A percentile compares a stretch with the other conserved stretches of the same genome.
Conservation (phyloP, 2,113 vertebrate genomes). For the Meleagris gallopavo region DNA sequence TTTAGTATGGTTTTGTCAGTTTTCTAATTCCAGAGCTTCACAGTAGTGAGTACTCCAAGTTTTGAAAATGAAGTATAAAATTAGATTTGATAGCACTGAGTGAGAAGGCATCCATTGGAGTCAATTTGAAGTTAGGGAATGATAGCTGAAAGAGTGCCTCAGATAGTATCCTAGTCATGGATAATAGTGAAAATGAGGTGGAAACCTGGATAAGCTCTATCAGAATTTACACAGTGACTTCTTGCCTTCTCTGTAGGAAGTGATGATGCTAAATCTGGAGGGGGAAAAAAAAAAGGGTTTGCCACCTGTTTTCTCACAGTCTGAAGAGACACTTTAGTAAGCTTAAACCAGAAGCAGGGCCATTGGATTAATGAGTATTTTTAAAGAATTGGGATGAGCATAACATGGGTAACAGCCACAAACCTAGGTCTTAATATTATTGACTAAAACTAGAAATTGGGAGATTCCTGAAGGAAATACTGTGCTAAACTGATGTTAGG, state of each 20-base stretch:
- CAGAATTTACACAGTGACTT: neutral
- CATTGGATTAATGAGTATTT: neutral
- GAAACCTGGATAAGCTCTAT: neutral
- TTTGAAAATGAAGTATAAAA: neutral
- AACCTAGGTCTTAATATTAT: neutral
- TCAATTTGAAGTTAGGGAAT: neutral
- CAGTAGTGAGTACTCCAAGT: neutral
- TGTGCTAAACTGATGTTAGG: neutral
- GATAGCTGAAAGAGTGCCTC: neutral
- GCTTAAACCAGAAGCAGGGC: neutral
- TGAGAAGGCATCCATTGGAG: neutral
- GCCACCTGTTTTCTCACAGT: neutral
- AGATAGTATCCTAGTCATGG: neutral
- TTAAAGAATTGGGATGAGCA: neutral
- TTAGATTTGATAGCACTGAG: neutral
- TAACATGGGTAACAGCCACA: neutral
- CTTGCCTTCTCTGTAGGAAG: neutral
- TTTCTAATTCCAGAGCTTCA: neutral
- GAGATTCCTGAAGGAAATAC: neutral
- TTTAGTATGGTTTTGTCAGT: neutral
- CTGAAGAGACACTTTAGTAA: neutral
- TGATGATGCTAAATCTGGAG: neutral
- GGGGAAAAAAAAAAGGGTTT: neutral
- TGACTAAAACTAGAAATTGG: neutral
- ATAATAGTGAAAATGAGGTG: neutral